Evolutionary conservation across 2,888 invertebrate genomes (phyloP), one percentile per base, ranked within the genome.

Genomic region (Drosophila suboccidentalis): DNA sequence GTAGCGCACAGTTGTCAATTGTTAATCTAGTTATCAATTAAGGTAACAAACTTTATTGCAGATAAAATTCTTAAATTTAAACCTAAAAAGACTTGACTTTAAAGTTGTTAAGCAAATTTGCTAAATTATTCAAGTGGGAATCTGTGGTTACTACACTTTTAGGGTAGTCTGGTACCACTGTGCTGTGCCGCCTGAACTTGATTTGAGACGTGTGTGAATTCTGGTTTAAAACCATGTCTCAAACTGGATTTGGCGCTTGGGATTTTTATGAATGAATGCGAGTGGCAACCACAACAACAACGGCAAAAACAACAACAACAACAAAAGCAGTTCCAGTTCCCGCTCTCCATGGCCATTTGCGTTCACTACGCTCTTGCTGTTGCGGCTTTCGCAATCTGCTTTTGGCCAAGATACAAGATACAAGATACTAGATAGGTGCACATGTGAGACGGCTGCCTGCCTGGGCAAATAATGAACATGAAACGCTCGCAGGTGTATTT

Each of bases 201-300:
- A 80, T 80, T 72, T 47, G 68, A 73, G 60, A 64, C 65, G 66
- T 78, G 80, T 84, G 81, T 88, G 89, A 87, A 84, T 83, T 84
- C 83, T 84, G 78, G 89, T 87, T 84, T 87, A 62, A 75, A 74
- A 66, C 60, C 78, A 63, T 71, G 87, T 72, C 87, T 73, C 68
- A 83, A 89, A 89, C 88, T 90, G 90, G 89, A 89, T 89, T 89
- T 88, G 71, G 84, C 75, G 82, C 87, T 85, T 82, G 85, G 73
- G 90, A 90, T 87, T 89, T 88, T 89, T 89, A 90, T 89, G 88
- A 89, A 89, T 89, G 88, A 90, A 89, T 75, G 71, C 72, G 78
- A 87, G 68, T 75, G 76, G 68, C 71, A 81, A 57, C 63, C 72
- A 26, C 51, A 51, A 13, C 49, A 63, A 39, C 64, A 58, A 43